Evolutionary conservation across 2,113 vertebrate genomes (phyloP), one percentile per base, ranked within the genome.

Genomic region (Hippocampus mohnikei): DNA sequence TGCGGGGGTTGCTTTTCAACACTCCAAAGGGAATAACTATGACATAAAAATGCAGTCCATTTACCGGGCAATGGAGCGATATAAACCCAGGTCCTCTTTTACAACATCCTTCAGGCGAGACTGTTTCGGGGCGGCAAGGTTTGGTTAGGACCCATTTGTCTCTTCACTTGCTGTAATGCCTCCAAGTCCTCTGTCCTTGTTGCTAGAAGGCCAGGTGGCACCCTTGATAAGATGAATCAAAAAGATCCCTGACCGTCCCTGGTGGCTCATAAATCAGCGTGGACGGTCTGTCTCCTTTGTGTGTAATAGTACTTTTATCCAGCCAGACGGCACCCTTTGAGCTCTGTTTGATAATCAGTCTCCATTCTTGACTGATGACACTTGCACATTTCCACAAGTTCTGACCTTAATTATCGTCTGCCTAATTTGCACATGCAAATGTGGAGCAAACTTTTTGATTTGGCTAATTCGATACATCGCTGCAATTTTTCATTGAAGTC

Each of bases 161-260:
- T 85, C 65, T 61, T 37, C 69, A 72, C 63, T 79, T 77, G 80
- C 74, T 80, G 75, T 81, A 71, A 71, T 59, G 76, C 75, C 72
- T 66, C 72, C 52, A 66, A 77, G 74, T 76, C 69, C 50, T 74
- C 63, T 80, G 84, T 88, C 87, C 84, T 85, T 79, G 80, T 65
- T 83, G 78, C 79, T 73, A 70, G 76, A 82, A 83, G 83, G 81
- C 78, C 82, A 86, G 82, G 82, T 87, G 85, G 60, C 76, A 69
- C 78, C 84, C 84, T 80, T 80, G 81, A 86, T 83, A 84, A 86
- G 81, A 87, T 84, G 67, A 84, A 87, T 88, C 77, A 75, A 70
- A 83, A 74, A 83, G 80, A 84, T 86, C 75, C 78, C 75, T 61
- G 9, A 15, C 62, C 8, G 70, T 85, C 75, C 79, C 55, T 20